A percentile compares a stretch with the other conserved stretches of the same genome.
Conservation (phyloP, 2,113 vertebrate species). For the Piprites chloris region DNA sequence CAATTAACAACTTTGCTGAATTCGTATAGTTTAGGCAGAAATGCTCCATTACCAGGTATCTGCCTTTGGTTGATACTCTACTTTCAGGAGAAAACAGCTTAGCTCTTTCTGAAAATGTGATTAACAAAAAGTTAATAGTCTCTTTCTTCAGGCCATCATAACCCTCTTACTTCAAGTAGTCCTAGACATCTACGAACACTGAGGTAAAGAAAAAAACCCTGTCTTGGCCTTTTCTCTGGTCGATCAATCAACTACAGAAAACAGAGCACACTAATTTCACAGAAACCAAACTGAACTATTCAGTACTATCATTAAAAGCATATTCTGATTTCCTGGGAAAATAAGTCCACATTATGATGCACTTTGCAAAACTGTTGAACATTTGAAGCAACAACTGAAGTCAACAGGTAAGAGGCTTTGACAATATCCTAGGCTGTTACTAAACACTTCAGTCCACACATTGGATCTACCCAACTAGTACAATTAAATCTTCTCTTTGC, state of each 20-base stretch:
- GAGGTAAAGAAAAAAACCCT: not conserved
- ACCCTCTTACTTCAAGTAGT: not conserved
- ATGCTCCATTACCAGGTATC: not conserved
- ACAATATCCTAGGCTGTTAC: not conserved
- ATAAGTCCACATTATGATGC: accelerated
- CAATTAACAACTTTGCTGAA: not conserved
- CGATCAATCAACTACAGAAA: not conserved
- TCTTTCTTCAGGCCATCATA: not conserved
- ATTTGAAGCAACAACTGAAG: not conserved
- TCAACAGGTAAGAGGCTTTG: not conserved
- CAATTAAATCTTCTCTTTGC: not conserved
- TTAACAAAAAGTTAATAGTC: not conserved
- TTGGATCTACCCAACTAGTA: not conserved
- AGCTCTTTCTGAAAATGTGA: not conserved
- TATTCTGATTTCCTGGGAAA: not conserved
- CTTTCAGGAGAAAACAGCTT: not conserved
- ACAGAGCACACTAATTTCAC: not conserved
- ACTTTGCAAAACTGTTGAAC: not conserved
- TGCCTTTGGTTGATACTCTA: not conserved
- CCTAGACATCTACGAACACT: not conserved
- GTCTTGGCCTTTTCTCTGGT: not conserved
- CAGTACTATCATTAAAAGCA: not conserved
- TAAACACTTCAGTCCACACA: not conserved
- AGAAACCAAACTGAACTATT: not conserved
- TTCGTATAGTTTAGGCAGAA: not conserved